Percentiles rank a stretch among this genome's conserved stretches.
phyloP scores from a whole-genome alignment of 1,140 invertebrate species.

The Agraylea sexmaculata region DNA sequence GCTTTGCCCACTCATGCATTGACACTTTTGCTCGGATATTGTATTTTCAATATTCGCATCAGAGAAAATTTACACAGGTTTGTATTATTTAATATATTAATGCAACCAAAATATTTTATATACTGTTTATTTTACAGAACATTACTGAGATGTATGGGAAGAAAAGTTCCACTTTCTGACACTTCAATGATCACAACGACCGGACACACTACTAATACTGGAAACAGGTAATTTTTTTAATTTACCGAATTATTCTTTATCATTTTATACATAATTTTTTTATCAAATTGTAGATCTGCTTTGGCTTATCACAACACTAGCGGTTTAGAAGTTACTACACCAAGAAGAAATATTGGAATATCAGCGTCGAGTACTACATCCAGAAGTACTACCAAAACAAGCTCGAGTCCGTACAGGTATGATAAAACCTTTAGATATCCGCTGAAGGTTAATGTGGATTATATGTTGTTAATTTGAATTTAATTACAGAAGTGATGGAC shows the following conservation, averaged over 20 bases:
- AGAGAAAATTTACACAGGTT: constrained; percentile 48
- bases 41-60: constrained; percentile 68
- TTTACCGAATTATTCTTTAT: constrained; percentile 8
- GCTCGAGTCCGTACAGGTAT: constrained; percentile 76
- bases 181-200: constrained; percentile 58
- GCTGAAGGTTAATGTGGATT: constrained; percentile 7
- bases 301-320: constrained; percentile 64
- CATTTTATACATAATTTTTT: constrained; percentile 8
- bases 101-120: constrained; percentile 8
- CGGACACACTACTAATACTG: constrained; percentile 57
- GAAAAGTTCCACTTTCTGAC: constrained; percentile 70
- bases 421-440: constrained; percentile 19
- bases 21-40: constrained; percentile 73
- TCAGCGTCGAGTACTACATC: constrained; percentile 93
- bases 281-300: constrained; percentile 52
- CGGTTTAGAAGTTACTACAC: constrained; percentile 34
- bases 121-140: constrained; percentile 46
- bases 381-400: constrained; percentile 86
- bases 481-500: constrained; percentile 54
- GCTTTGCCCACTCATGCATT: constrained; percentile 60
- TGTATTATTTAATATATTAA: constrained; percentile 1
- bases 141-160: constrained; percentile 64
- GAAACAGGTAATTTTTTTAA: constrained; percentile 37
- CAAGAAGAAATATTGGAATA: constrained; percentile 77
- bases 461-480: constrained; percentile 10